Evolutionary conservation across 2,113 vertebrate species (phyloP), one percentile per base, ranked within the genome.

Genomic region (Theropithecus gelada): DNA sequence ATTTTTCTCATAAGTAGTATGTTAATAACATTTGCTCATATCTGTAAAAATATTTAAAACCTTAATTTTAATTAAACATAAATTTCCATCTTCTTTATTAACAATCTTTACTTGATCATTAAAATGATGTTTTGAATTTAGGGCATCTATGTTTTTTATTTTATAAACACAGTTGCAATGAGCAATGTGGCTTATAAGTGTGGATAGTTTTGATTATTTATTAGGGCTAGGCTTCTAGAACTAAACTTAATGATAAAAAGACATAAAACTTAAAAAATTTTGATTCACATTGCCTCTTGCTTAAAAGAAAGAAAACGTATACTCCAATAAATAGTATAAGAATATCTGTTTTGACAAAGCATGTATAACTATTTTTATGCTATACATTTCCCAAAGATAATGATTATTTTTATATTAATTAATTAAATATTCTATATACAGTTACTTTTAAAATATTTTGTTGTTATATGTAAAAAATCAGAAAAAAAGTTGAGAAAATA

Each of bases 121-220:
- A 92, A 55, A 50, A 23, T 79, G 17, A 43, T 73, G 16, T 48
- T 68, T 83, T 48, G 43, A 80, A 76, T 38, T 75, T 87, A 81
- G 6, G 45, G 70, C 52, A 92, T 82, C 83, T 78, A 45, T 87
- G 94, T 50, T 40, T 88, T 85, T 66, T 90, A 95, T 93, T 55
- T 66, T 72, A 59, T 45, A 84, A 89, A 23, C 22, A 72, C 17
- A 72, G 23, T 72, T 2, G 0, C 5, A 57, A 80, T 94, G 40
- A 96, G 23, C 5, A 80, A 66, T 83, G 73, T 50, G 13, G 75
- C 73, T 6, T 7, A 75, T 18, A 27, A 85, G 11, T 70, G 32
- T 61, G 85, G 22, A 18, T 78, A 25, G 30, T 52, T 72, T 85
- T 73, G 7, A 61, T 79, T 96, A 83, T 88, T 76, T 59, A 30